phyloP scores from a whole-genome alignment of 2,797 vertebrate genomes.

The Emydoidea blandingii region DNA sequence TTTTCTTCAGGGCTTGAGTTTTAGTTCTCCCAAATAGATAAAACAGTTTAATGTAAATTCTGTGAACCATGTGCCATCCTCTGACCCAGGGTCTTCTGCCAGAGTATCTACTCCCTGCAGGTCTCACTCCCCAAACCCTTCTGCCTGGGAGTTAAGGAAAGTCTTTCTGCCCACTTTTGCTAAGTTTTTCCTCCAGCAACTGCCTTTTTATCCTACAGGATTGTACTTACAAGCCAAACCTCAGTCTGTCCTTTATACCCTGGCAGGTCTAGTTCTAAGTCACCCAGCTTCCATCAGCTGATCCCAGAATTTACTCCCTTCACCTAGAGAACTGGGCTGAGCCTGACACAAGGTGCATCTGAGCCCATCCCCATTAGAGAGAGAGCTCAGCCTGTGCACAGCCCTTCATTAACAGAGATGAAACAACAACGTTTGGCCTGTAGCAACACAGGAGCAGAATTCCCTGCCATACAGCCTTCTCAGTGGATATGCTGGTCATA shows the following conservation, averaged over 20 bases:
- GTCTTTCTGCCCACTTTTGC: neutral
- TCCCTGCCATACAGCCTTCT: neutral
- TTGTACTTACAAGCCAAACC: conserved; percentile 9
- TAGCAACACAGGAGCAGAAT: neutral
- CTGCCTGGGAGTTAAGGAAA: neutral
- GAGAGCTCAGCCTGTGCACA: too few relatives aligned
- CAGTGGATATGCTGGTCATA: neutral
- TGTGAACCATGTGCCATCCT: fast-evolving
- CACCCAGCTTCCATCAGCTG: neutral
- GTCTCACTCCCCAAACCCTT: neutral
- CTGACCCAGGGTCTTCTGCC: neutral
- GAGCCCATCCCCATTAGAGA: neutral
- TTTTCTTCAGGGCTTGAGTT: neutral
- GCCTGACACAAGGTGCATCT: neutral
- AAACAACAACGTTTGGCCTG: neutral
- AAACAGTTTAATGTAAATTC: neutral
- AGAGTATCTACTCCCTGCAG: neutral
- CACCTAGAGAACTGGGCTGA: neutral
- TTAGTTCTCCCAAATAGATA: neutral
- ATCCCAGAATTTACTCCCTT: neutral
- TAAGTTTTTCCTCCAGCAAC: conserved; percentile 13
- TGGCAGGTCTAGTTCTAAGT: neutral
- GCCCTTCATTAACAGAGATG: neutral
- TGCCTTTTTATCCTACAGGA: conserved; percentile 31
- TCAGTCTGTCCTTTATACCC: neutral